Conservation (phyloP, 2,888 invertebrate genomes). For the Oscheius sp. region DNA sequence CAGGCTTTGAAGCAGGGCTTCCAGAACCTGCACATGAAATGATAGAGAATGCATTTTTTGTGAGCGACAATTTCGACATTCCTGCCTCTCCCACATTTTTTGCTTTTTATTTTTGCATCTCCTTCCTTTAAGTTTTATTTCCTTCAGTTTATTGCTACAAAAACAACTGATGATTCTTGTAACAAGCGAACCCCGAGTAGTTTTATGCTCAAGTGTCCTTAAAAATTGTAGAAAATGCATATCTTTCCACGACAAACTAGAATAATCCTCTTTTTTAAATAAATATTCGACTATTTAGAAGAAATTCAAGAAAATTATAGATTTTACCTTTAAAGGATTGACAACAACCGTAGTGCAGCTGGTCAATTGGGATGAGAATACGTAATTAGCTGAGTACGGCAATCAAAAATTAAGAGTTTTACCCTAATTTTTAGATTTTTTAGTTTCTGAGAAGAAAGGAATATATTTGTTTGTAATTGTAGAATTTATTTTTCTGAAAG, state of each 20-base stretch:
- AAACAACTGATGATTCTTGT: slow-evolving; percentile 21
- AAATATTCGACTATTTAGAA: too few species aligned
- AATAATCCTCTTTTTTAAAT: too few species aligned
- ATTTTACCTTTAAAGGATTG: too few species aligned
- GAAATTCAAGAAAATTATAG: too few species aligned
- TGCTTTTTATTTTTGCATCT: slow-evolving; percentile 18
- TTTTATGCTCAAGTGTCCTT: slow-evolving; percentile 24
- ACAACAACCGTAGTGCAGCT: too few species aligned
- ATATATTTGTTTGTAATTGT: too few species aligned
- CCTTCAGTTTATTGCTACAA: not conserved
- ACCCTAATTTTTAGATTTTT: too few species aligned
- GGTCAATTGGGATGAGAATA: too few species aligned
- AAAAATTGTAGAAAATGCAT: slow-evolving; percentile 4
- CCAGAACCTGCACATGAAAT: slow-evolving; percentile 20
- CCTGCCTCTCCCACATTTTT: not conserved
- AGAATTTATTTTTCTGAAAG: too few species aligned
- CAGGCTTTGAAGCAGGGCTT: slow-evolving; percentile 26
- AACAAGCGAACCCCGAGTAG: slow-evolving; percentile 19
- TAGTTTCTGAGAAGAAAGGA: too few species aligned
- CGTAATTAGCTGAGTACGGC: too few species aligned
- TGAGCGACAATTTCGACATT: slow-evolving; percentile 9
- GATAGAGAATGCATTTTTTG: not conserved
- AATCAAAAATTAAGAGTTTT: too few species aligned
- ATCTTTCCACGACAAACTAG: slow-evolving; percentile 7
- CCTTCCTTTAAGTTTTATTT: slow-evolving; percentile 7